phyloP scores from a whole-genome alignment of 2,888 invertebrate genomes.

The Megaustenia siamemsis region DNA sequence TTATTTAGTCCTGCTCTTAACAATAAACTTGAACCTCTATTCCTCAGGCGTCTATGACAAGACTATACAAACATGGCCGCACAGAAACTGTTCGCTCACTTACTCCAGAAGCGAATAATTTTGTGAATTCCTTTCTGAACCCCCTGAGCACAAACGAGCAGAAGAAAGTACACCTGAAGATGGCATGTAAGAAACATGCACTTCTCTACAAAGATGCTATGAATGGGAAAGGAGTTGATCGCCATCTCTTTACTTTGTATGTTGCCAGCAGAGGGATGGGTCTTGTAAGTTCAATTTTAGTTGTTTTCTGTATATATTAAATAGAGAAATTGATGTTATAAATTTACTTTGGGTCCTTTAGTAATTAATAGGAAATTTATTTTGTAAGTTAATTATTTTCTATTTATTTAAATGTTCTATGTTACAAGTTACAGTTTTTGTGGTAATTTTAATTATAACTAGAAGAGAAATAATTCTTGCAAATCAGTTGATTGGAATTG shows the following conservation, averaged over 20 bases:
- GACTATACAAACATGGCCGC: conserved; percentile 81
- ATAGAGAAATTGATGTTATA: no score
- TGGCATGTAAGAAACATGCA: conserved; percentile 75
- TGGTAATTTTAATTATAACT: no score
- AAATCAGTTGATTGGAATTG: no score
- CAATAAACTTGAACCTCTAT: not conserved
- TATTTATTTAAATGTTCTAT: no score
- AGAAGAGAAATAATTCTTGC: no score
- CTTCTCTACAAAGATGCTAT: conserved; percentile 81
- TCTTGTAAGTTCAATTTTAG: conserved; percentile 77
- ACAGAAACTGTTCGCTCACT: conserved; percentile 82
- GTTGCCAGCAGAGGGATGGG: conserved; percentile 81
- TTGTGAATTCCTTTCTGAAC: conserved; percentile 80
- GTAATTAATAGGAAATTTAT: no score
- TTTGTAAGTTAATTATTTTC: no score
- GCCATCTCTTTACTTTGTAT: conserved; percentile 82
- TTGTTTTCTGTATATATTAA: no score
- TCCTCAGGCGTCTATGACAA: conserved; percentile 80
- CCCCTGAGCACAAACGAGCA: conserved; percentile 72
- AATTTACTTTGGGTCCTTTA: no score
- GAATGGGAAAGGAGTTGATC: conserved; percentile 81
- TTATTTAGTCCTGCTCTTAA: no score
- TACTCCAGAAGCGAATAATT: conserved; percentile 78
- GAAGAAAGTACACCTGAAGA: conserved; percentile 72
- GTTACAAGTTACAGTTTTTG: no score